These are phyloP conservation scores for Lymantria monacha DNA, from an alignment of 2,888 invertebrate genomes.

Conservation along the genomic window DNA sequence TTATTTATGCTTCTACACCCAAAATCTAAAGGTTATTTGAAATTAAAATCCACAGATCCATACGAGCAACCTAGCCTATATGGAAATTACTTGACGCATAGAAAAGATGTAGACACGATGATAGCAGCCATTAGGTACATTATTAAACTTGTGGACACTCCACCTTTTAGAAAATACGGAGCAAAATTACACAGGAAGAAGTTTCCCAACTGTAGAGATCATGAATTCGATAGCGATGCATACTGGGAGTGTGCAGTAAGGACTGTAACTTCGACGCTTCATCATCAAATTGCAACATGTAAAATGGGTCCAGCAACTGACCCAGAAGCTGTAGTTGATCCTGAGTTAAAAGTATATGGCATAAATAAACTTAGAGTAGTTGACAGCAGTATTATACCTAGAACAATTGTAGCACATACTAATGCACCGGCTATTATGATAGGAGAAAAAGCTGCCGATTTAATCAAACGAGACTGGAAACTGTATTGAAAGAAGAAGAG, in stretches of 20 bases:
- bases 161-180: constrained; percentile 83
- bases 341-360: constrained; percentile 83
- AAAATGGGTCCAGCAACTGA: constrained; percentile 85
- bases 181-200: constrained; percentile 77
- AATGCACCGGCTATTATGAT: constrained; percentile 87
- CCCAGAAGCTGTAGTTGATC: constrained; percentile 83
- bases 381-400: constrained; percentile 87
- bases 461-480: constrained; percentile 81
- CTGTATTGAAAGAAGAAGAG: constrained; percentile 24
- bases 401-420: constrained; percentile 85
- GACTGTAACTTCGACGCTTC: constrained; percentile 83
- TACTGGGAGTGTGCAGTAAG: constrained; percentile 87
- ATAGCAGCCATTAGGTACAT: constrained; percentile 83
- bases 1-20: constrained; percentile 83
- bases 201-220: constrained; percentile 79
- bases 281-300: constrained; percentile 87
- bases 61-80: constrained; percentile 85
- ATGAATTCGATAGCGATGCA: constrained; percentile 79
- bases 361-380: constrained; percentile 84
- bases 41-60: constrained; percentile 84
- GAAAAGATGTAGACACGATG: constrained; percentile 82
- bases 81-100: constrained; percentile 87
- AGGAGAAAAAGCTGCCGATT: constrained; percentile 86
- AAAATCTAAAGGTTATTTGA: constrained; percentile 84
- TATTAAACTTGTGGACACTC: constrained; percentile 78